Conservation (phyloP, 1,140 invertebrate species). For the Bombyx mandarina region DNA sequence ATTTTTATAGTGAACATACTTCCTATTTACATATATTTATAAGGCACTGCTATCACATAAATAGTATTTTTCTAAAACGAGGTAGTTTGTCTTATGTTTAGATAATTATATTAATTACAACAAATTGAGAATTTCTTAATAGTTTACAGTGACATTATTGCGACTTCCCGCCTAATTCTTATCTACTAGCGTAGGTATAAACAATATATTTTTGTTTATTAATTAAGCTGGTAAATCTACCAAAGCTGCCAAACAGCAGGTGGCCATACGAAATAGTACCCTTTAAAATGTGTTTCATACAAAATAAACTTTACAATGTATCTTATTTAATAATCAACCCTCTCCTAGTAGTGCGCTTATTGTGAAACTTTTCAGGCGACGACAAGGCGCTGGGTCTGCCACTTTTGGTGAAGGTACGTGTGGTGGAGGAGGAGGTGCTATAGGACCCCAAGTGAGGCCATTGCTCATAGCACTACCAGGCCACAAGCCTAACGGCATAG, state of each 20-base stretch:
- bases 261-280: too few relatives aligned
- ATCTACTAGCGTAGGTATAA: not conserved
- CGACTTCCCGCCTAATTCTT: not conserved
- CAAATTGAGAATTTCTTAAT: not conserved
- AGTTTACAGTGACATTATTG: not conserved
- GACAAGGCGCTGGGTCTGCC: constrained; percentile 37
- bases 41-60: constrained; percentile 45
- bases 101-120: not conserved
- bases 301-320: too few relatives aligned
- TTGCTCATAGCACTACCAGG: constrained; percentile 26
- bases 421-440: constrained; percentile 30
- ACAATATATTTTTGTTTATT: not conserved
- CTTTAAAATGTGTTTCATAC: too few relatives aligned
- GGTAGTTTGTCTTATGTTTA: constrained; percentile 19
- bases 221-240: not conserved
- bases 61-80: constrained; percentile 28
- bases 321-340: constrained; percentile 29
- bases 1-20: too few relatives aligned
- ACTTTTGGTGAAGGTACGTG: constrained; percentile 29
- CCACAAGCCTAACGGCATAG: constrained; percentile 53
- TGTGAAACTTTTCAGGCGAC: constrained; percentile 58
- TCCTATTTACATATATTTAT: constrained; percentile 2
- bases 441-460: constrained; percentile 34
- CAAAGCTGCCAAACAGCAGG: too few relatives aligned
- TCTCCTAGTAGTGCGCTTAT: constrained; percentile 60